Evolutionary conservation across 2,888 invertebrate genomes (phyloP).

Genomic region (Calliopum simillimum): DNA sequence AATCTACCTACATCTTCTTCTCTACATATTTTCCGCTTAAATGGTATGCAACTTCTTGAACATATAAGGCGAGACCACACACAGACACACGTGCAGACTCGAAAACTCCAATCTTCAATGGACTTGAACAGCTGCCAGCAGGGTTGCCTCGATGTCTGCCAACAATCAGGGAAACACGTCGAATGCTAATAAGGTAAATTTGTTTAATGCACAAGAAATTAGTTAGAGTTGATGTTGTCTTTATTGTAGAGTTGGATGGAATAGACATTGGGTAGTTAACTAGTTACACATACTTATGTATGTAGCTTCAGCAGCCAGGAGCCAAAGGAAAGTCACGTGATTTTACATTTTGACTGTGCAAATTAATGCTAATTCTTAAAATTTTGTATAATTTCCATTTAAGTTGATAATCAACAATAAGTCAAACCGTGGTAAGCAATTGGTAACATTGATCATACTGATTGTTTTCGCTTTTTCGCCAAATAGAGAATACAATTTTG

Average conservation of each 20-base stretch:
- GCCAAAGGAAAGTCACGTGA: no score
- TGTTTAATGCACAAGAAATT: slow-evolving; percentile 19
- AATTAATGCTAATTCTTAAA: no score
- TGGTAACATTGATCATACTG: no score
- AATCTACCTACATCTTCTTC: background rate
- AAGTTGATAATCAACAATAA: no score
- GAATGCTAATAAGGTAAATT: slow-evolving; percentile 38
- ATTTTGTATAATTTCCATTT: no score
- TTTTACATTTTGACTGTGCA: no score
- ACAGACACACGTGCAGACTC: slow-evolving; percentile 18
- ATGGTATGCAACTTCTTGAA: background rate
- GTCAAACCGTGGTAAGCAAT: no score
- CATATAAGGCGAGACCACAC: slow-evolving; percentile 19
- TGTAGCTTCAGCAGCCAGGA: no score
- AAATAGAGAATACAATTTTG: no score
- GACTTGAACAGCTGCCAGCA: slow-evolving; percentile 13
- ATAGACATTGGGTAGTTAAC: no score
- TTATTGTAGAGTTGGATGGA: background rate
- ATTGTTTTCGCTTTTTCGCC: no score
- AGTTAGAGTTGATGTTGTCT: background rate
- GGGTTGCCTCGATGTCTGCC: slow-evolving; percentile 27
- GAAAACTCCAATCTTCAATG: background rate
- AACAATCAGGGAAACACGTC: slow-evolving; percentile 20
- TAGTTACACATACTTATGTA: no score
- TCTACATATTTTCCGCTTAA: background rate